A percentile compares a stretch with the other conserved stretches of the same genome.
These are phyloP conservation scores for Aproaerema taeniolella DNA, from an alignment of 2,888 invertebrate species.

Conservation along the genomic window DNA sequence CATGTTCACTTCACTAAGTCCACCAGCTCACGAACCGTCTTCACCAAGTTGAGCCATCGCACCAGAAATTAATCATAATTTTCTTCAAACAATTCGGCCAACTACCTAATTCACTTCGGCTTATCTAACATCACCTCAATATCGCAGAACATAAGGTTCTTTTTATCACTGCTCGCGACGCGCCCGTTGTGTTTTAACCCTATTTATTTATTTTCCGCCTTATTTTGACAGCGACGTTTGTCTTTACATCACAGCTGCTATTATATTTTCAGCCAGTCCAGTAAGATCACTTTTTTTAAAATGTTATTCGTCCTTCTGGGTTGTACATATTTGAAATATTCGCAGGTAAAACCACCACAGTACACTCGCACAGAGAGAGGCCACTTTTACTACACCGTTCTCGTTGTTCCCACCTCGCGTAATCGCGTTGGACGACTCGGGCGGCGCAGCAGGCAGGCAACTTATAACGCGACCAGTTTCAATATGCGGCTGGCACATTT, in stretches of 20 bases:
- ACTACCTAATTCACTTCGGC: conserved; percentile 25
- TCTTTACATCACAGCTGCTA: conserved; percentile 27
- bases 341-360: conserved; percentile 35
- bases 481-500: conserved; percentile 23
- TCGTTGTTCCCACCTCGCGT: conserved; percentile 65
- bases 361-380: conserved; percentile 44
- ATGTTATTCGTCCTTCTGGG: no score
- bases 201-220: conserved; percentile 72
- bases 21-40: conserved; percentile 27
- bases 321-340: conserved; percentile 35
- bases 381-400: conserved; percentile 60
- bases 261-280: conserved; percentile 28
- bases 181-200: conserved; percentile 57
- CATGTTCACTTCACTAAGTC: conserved; percentile 45
- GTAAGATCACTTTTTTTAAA: no score
- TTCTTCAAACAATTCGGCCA: conserved; percentile 45
- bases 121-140: conserved; percentile 44
- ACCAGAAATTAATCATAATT: conserved; percentile 40
- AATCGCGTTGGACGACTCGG: conserved; percentile 69
- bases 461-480: conserved; percentile 42
- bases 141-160: conserved; percentile 42
- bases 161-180: conserved; percentile 37
- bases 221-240: conserved; percentile 60
- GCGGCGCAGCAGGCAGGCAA: conserved; percentile 72
- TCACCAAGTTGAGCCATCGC: conserved; percentile 43